Conservation (phyloP, 1,140 invertebrate species). For the Palaemon carinicauda region DNA sequence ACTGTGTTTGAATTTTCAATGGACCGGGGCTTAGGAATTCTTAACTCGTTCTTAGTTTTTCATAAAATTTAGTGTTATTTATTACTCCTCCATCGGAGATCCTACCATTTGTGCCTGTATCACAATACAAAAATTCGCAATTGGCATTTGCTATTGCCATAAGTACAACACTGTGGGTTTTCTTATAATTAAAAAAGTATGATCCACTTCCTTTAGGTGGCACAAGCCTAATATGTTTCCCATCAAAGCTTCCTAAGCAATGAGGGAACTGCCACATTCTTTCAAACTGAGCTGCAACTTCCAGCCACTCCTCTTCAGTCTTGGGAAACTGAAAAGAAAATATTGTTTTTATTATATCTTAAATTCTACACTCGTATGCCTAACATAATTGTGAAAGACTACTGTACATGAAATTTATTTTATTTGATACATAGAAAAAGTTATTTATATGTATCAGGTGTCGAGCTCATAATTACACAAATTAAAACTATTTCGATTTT, state of each 20-base stretch:
- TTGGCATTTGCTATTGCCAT: not conserved
- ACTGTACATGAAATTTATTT: slow-evolving; percentile 15
- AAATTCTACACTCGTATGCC: slow-evolving; percentile 8
- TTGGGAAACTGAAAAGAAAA: slow-evolving; percentile 17
- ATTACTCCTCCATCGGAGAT: not conserved
- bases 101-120: too few species aligned
- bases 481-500: slow-evolving; percentile 15
- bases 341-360: slow-evolving; percentile 16
- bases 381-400: slow-evolving; percentile 12
- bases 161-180: not conserved
- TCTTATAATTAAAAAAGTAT: not conserved
- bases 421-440: slow-evolving; percentile 13
- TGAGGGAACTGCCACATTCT: slow-evolving; percentile 4
- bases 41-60: not conserved
- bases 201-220: not conserved
- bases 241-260: not conserved
- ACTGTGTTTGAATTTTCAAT: not conserved
- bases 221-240: not conserved
- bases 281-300: slow-evolving; percentile 16
- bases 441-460: not conserved
- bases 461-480: slow-evolving; percentile 26
- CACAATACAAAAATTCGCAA: not conserved
- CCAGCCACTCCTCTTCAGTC: slow-evolving; percentile 13
- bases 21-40: not conserved
- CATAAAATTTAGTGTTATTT: not conserved